phyloP scores from a whole-genome alignment of 2,888 invertebrate species.

The Cecidostiba fungosa region DNA sequence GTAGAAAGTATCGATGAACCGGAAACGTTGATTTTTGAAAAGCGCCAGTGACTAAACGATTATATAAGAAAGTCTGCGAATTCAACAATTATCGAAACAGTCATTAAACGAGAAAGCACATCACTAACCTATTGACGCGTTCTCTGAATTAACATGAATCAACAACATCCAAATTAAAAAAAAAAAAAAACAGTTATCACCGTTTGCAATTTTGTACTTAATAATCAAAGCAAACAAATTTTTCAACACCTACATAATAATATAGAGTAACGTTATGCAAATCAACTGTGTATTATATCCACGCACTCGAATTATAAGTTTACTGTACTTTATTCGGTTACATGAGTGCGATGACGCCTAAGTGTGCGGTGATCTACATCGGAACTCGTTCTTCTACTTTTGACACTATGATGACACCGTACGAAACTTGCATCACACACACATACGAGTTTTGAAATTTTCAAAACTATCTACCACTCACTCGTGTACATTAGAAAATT shows the following conservation, averaged over 20 bases:
- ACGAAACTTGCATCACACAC: neutral
- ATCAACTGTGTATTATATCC: neutral
- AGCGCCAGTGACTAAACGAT: slow-evolving; percentile 19
- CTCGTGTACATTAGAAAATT: too few relatives aligned
- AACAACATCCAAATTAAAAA: neutral
- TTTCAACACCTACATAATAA: neutral
- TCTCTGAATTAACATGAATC: neutral
- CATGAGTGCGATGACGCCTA: slow-evolving; percentile 4
- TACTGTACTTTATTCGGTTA: neutral
- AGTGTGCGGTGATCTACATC: neutral
- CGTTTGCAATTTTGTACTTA: too few relatives aligned
- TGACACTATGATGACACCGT: neutral
- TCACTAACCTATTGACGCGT: neutral
- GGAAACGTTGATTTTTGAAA: slow-evolving; percentile 32
- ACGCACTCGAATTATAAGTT: neutral
- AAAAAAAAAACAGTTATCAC: neutral
- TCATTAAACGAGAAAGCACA: neutral
- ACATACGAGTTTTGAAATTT: neutral
- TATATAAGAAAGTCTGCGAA: slow-evolving; percentile 35
- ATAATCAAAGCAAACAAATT: too few relatives aligned
- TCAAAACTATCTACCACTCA: neutral
- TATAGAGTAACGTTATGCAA: neutral
- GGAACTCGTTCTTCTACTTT: neutral
- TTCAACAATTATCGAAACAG: neutral
- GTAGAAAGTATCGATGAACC: slow-evolving; percentile 41